Evolutionary conservation across 2,797 vertebrate genomes (phyloP).

Genomic region (Alcedo atthis): DNA sequence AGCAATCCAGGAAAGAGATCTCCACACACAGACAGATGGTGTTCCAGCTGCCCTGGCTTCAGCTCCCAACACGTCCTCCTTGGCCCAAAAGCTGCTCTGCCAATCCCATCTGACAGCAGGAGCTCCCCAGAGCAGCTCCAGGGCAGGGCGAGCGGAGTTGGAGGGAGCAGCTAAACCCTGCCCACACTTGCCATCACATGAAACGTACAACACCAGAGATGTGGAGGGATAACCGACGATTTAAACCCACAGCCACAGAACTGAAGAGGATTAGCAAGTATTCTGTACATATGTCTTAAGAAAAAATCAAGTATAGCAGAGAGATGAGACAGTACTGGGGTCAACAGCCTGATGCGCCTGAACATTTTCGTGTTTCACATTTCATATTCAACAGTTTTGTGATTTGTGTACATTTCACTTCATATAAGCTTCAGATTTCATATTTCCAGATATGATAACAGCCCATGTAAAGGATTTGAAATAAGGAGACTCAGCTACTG

Average conservation of each 20-base stretch:
- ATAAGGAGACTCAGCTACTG: neutral
- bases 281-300: neutral
- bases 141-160: slow-evolving; percentile 1
- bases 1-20: too few species aligned
- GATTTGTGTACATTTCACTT: too few species aligned
- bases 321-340: fast-evolving
- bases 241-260: neutral
- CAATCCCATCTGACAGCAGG: neutral
- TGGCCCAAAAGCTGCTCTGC: neutral
- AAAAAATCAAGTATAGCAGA: neutral
- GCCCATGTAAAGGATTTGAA: neutral
- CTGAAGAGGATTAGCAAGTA: neutral
- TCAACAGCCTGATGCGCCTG: neutral
- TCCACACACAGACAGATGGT: neutral
- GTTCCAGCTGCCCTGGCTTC: neutral
- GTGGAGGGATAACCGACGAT: neutral
- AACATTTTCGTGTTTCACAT: neutral
- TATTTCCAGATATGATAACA: neutral
- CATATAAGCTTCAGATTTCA: too few species aligned
- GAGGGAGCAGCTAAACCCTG: neutral
- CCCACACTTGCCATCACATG: neutral
- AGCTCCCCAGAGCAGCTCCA: neutral
- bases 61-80: neutral
- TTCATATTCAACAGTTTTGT: too few species aligned
- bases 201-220: neutral